Percentiles rank a stretch among this genome's conserved stretches.
Conservation (phyloP, 35 echinoderm and acorn worm genomes). For the Strongylocentrotus purpuratus region DNA sequence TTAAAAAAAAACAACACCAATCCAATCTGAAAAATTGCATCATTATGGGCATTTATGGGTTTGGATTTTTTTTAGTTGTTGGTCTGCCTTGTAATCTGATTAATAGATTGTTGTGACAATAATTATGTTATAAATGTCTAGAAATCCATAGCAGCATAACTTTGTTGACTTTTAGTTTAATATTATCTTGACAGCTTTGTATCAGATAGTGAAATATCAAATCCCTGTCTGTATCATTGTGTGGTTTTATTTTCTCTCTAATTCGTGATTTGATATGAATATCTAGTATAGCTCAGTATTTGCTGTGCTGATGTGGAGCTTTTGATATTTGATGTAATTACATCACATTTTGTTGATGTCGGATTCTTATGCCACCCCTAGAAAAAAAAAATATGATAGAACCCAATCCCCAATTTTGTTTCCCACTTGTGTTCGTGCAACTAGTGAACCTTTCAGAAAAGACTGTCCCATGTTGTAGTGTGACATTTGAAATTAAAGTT, state of each 20-base stretch:
- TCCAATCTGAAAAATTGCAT: not conserved
- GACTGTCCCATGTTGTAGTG: not conserved
- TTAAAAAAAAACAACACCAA: not conserved
- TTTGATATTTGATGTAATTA: not conserved
- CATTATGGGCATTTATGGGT: not conserved
- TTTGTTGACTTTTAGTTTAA: not conserved
- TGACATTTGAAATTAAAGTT: not conserved
- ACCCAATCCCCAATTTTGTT: not conserved
- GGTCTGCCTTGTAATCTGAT: not conserved
- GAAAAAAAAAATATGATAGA: not conserved
- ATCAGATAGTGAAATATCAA: not conserved
- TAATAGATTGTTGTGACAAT: not conserved
- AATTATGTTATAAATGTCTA: not conserved
- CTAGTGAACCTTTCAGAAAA: not conserved
- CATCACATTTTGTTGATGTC: not conserved
- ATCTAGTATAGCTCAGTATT: not conserved
- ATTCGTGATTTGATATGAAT: not conserved
- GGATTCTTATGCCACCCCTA: not conserved
- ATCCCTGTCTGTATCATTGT: not conserved
- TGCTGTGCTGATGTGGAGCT: not conserved
- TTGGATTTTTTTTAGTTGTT: not conserved
- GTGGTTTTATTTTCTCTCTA: not conserved
- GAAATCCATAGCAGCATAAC: not conserved
- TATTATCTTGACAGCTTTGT: not conserved
- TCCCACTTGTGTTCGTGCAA: not conserved